A percentile compares a stretch with the other conserved stretches of the same genome.
Conservation (phyloP, 2,113 vertebrate genomes). For the Calonectris borealis region DNA sequence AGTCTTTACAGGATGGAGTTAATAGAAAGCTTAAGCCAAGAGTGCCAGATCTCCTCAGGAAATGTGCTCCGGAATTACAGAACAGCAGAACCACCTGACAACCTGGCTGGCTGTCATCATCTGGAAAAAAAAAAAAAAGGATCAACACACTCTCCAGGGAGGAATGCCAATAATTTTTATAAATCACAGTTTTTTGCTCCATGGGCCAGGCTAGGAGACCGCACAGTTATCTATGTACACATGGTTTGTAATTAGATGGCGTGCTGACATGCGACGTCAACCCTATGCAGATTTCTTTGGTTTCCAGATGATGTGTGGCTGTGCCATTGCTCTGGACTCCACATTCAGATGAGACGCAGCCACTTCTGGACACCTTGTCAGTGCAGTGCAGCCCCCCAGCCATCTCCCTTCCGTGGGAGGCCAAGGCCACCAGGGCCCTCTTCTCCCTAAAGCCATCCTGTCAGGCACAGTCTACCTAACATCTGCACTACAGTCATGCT, state of each 20-base stretch:
- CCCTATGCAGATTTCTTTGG: background rate
- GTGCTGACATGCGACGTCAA: rapidly evolving
- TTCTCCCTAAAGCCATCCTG: background rate
- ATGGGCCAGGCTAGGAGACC: background rate
- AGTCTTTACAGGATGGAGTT: background rate
- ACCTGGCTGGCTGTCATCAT: background rate
- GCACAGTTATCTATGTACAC: background rate
- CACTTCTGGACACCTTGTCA: background rate
- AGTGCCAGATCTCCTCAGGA: background rate
- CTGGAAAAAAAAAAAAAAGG: rapidly evolving
- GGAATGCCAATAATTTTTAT: background rate
- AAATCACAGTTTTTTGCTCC: background rate
- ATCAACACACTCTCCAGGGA: background rate
- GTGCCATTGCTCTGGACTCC: background rate
- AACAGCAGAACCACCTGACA: background rate
- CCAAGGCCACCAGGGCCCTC: background rate
- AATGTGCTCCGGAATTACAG: background rate
- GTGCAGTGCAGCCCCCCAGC: background rate
- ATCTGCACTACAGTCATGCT: rapidly evolving
- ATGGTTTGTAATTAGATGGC: background rate
- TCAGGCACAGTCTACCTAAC: background rate
- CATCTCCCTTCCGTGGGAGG: background rate
- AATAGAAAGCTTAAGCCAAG: background rate
- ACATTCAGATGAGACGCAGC: rapidly evolving
- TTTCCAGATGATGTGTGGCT: background rate